Evolutionary conservation across 2,888 invertebrate genomes (phyloP).

Genomic region (Chesias legatella): DNA sequence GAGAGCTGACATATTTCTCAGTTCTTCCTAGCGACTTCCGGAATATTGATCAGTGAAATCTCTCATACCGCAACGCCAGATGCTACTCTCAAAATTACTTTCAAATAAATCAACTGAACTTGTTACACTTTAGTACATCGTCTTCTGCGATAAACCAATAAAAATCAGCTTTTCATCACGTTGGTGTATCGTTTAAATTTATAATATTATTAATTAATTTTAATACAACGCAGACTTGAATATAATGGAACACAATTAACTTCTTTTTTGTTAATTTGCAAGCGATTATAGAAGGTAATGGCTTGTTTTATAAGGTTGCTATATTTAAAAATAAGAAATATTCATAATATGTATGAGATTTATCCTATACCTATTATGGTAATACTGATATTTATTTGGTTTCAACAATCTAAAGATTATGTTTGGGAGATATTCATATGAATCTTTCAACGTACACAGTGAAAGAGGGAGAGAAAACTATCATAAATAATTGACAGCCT

Average conservation of each 20-base stretch:
- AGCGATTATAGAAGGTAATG: too few relatives aligned
- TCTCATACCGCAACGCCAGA: constrained; percentile 74
- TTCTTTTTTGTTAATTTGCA: too few relatives aligned
- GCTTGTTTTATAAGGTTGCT: too few relatives aligned
- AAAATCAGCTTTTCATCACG: constrained; percentile 13
- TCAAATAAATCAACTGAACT: constrained; percentile 71
- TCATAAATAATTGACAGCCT: too few relatives aligned
- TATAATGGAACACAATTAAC: constrained; percentile 9
- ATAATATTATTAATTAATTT: neutral
- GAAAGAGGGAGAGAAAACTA: too few relatives aligned
- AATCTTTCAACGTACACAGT: too few relatives aligned
- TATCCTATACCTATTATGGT: too few relatives aligned
- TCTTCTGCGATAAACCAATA: constrained; percentile 4
- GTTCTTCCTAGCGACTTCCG: constrained; percentile 67
- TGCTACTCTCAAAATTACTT: constrained; percentile 76
- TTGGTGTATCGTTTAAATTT: constrained; percentile 7
- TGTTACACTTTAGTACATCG: constrained; percentile 39
- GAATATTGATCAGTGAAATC: constrained; percentile 77
- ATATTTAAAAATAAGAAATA: too few relatives aligned
- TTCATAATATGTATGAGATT: too few relatives aligned
- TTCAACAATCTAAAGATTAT: too few relatives aligned
- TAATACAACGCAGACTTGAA: constrained; percentile 7
- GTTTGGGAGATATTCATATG: too few relatives aligned
- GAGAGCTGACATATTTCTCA: constrained; percentile 74
- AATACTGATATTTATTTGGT: too few relatives aligned